phyloP scores from a whole-genome alignment of 2,797 vertebrate genomes.

The Spea hammondii region DNA sequence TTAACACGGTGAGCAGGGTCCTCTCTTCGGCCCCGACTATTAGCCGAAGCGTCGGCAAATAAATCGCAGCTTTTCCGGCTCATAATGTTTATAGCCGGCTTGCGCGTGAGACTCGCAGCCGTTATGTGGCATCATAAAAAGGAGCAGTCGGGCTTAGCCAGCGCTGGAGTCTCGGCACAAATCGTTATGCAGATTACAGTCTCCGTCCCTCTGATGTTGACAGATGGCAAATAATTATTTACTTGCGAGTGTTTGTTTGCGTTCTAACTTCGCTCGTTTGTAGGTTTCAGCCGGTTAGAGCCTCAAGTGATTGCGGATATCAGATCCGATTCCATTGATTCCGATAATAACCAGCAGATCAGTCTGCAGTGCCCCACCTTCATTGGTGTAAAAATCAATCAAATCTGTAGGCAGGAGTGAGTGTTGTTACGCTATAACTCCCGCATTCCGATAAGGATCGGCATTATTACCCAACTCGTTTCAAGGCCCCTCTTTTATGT shows the following conservation, averaged over 20 bases:
- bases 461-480: too few relatives aligned
- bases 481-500: too few relatives aligned
- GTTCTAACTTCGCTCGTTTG: neutral
- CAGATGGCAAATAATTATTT: constrained; percentile 30
- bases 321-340: neutral
- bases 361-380: too few relatives aligned
- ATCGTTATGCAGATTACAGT: constrained; percentile 26
- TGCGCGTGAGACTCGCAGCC: neutral
- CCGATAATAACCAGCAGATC: too few relatives aligned
- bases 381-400: too few relatives aligned
- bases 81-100: constrained; percentile 14
- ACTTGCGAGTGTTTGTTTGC: neutral
- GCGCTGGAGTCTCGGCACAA: neutral
- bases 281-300: neutral
- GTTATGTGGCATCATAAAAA: constrained; percentile 8
- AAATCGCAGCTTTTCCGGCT: constrained; percentile 1
- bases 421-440: too few relatives aligned
- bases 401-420: too few relatives aligned
- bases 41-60: constrained; percentile 15
- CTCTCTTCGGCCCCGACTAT: neutral
- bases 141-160: neutral
- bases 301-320: neutral
- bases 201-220: constrained; percentile 3
- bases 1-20: neutral
- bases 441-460: too few relatives aligned